Percentiles rank a stretch among this genome's conserved stretches.
phyloP scores from a whole-genome alignment of 2,888 invertebrate species.

The Beris morrisii region DNA sequence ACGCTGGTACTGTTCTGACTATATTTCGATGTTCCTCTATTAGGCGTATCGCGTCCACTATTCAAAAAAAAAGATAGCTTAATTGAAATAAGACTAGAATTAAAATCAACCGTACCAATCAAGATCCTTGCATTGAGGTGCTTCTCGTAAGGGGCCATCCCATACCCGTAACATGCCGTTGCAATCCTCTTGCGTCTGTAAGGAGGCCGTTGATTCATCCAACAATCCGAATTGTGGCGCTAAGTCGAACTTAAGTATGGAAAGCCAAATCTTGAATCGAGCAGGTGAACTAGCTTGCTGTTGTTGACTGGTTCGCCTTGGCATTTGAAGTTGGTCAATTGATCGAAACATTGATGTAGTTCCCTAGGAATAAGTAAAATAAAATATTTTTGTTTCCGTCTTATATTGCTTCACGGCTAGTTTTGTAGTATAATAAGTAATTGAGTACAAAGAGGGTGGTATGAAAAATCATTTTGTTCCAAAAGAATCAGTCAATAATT shows the following conservation, averaged over 20 bases:
- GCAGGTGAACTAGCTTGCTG: conserved; percentile 63
- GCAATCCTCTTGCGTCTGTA: conserved; percentile 72
- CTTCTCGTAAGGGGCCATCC: conserved; percentile 80
- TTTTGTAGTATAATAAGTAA: too few species aligned
- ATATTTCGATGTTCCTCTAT: conserved; percentile 56
- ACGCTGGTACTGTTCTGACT: conserved; percentile 71
- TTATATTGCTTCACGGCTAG: too few species aligned
- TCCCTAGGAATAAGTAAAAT: conserved; percentile 48
- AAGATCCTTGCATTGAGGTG: conserved; percentile 76
- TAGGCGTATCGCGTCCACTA: conserved; percentile 54
- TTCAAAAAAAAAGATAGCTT: conserved; percentile 2
- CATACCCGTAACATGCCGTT: conserved; percentile 82
- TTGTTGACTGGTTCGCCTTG: conserved; percentile 58
- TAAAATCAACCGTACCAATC: conserved; percentile 66
- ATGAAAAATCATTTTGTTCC: too few species aligned
- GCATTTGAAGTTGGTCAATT: conserved; percentile 58
- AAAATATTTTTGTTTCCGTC: background rate
- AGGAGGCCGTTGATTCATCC: conserved; percentile 52
- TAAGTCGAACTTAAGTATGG: conserved; percentile 83
- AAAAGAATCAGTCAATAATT: too few species aligned
- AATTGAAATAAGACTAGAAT: background rate
- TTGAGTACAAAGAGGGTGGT: too few species aligned
- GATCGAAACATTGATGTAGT: conserved; percentile 62
- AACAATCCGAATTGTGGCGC: conserved; percentile 63
- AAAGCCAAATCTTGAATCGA: conserved; percentile 82